phyloP scores from a whole-genome alignment of 2,888 invertebrate species.

The Tortrix viridana region DNA sequence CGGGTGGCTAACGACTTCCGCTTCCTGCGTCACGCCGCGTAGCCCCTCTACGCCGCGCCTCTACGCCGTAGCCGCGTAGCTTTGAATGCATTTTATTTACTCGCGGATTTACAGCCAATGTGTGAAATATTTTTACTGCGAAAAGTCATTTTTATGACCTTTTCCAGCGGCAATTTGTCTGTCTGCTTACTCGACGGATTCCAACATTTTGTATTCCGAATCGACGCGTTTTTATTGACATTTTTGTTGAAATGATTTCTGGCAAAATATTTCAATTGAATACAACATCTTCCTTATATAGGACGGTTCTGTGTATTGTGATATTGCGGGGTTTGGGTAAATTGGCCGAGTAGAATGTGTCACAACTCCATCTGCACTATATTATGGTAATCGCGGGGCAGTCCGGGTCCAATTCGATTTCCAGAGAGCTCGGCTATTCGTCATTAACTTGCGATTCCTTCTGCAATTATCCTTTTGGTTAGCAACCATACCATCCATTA shows the following conservation, averaged over 20 bases:
- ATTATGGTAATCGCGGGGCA: conserved; percentile 6
- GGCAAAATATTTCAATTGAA: conserved; percentile 15
- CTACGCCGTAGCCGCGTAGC: conserved; percentile 35
- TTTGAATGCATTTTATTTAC: conserved; percentile 28
- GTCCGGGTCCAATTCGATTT: neutral
- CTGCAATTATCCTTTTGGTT: no score
- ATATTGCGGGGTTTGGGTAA: no score
- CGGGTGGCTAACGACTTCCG: conserved; percentile 70
- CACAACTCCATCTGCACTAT: neutral
- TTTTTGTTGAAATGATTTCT: conserved; percentile 28
- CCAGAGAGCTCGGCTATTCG: no score
- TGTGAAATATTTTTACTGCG: conserved; percentile 25
- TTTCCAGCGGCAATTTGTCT: conserved; percentile 30
- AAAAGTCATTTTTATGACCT: conserved; percentile 36
- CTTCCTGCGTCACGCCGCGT: conserved; percentile 54
- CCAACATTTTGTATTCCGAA: conserved; percentile 54
- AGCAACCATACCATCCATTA: no score
- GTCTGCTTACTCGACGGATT: conserved; percentile 41
- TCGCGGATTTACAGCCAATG: conserved; percentile 30
- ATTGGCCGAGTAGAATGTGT: no score
- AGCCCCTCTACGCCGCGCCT: conserved; percentile 46
- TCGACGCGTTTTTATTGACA: conserved; percentile 50
- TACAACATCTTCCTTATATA: neutral
- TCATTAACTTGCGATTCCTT: no score
- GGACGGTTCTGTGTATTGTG: neutral